Evolutionary conservation across 2,888 invertebrate genomes (phyloP).

Genomic region (Epinotia bilunana): DNA sequence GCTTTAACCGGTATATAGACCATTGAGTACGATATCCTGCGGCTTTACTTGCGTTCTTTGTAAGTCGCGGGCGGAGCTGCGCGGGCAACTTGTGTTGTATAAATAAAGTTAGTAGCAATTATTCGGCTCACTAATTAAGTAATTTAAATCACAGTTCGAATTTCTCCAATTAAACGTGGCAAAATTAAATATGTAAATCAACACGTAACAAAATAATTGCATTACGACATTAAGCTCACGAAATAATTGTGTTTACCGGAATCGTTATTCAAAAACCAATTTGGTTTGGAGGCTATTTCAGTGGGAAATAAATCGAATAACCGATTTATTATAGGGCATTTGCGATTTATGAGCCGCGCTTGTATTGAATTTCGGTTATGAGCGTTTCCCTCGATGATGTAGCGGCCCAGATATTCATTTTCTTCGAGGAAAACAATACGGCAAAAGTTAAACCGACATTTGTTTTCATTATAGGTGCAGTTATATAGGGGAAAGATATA

Average conservation of each 20-base stretch:
- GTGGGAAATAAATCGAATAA: slow-evolving; percentile 70
- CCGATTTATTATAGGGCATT: slow-evolving; percentile 65
- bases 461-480: not conserved
- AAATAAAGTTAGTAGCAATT: too few species aligned
- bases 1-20: too few species aligned
- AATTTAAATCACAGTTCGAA: not conserved
- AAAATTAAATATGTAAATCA: slow-evolving; percentile 25
- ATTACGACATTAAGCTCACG: slow-evolving; percentile 43
- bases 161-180: not conserved
- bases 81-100: too few species aligned
- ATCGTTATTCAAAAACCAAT: slow-evolving; percentile 78
- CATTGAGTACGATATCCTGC: too few species aligned
- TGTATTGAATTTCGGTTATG: slow-evolving; percentile 66
- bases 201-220: slow-evolving; percentile 1
- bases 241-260: slow-evolving; percentile 63
- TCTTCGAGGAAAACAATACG: slow-evolving; percentile 40
- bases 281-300: slow-evolving; percentile 73
- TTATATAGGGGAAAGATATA: not conserved
- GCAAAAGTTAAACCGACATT: slow-evolving; percentile 19
- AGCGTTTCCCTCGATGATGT: slow-evolving; percentile 50
- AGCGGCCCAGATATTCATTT: slow-evolving; percentile 34
- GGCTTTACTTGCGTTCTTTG: too few species aligned
- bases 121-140: too few species aligned
- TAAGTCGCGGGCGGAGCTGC: too few species aligned
- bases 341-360: slow-evolving; percentile 65